A percentile compares a stretch with the other conserved stretches of the same genome.
These are phyloP conservation scores for Malacoctenus gilli DNA, from an alignment of 2,797 vertebrate species.

Conservation along the genomic window DNA sequence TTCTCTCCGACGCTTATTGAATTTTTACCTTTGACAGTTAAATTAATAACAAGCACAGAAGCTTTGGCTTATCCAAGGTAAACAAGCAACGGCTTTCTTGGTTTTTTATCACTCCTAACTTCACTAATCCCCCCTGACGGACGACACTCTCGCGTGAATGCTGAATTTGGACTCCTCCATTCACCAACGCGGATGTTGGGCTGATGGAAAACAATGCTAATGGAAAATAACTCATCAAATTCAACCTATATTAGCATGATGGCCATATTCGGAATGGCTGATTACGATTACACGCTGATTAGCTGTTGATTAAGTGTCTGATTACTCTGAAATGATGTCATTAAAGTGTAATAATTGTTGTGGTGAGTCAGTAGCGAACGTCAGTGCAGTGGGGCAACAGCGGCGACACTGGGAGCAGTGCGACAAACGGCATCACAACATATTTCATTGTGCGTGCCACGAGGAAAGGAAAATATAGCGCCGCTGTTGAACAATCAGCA, in stretches of 20 bases:
- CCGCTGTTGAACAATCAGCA: constrained; percentile 12
- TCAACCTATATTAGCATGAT: constrained; percentile 5
- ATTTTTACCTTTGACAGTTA: too few species aligned
- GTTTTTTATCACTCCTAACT: too few species aligned
- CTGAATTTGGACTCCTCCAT: too few species aligned
- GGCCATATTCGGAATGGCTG: not conserved
- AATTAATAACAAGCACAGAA: too few species aligned
- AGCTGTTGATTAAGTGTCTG: constrained; percentile 24
- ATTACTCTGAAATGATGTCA: constrained; percentile 25
- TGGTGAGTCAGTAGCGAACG: not conserved
- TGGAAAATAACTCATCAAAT: not conserved
- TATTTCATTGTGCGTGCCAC: constrained; percentile 1
- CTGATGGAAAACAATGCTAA: too few species aligned
- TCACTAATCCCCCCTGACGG: too few species aligned
- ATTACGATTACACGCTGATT: constrained; percentile 10
- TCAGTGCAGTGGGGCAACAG: not conserved
- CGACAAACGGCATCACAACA: constrained; percentile 3
- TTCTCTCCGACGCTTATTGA: too few species aligned
- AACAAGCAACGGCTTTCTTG: too few species aligned
- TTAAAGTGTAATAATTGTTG: constrained; percentile 7
- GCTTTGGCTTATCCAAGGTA: too few species aligned
- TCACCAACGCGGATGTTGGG: not conserved
- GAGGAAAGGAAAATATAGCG: not conserved
- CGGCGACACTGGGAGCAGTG: not conserved
- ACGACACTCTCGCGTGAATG: too few species aligned